Base-by-base conservation (phyloP, 2,113 vertebrate genomes). In the Desmodus rotundus region DNA sequence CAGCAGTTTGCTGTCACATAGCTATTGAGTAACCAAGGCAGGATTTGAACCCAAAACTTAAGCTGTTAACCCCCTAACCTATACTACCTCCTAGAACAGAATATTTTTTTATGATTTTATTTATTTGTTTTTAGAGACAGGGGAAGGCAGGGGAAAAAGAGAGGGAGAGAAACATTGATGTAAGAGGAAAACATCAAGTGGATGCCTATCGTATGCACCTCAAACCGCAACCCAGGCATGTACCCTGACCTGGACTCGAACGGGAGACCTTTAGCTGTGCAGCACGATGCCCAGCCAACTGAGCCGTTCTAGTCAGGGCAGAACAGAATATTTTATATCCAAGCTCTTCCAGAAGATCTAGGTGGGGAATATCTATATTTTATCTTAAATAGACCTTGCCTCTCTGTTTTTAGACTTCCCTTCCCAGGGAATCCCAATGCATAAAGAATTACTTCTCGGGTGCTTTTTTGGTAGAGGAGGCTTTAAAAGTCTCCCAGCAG, bases 1-100 rank as follows among this genome's bases (percentile, higher is more conserved):
- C 77, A 52, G 41, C 22, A 33, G 6, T 95, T 95, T 86, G 56
- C 50, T 70, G 3, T 76, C 38, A 65, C 19, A 9, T 16, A 54
- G 87, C 20, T 68, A 63, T 12, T 84, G 61, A 87, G n/a, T 65
- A 31, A 43, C 50, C 41, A 41, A 41, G 6, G 12, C 4, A n/a
- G 68, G 17, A 70, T 89, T 83, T 84, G 93, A 96, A 67, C 77
- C 41, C 70, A 92, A 81, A 76, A 15, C 45, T 72, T 87, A 70
- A 78, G 7, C 45, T 90, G 14, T 92, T 76, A 89, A 77, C 19
- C 10, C 45, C 41, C 5, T 61, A 65, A 80, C 24, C 33, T 43
- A 56, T 50, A 41, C 24, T 65, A 7, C 43, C 68, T 61, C 41
- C 90, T 24, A 70, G 76, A 76, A 28, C 9, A 85, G 65, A 91